phyloP scores from a whole-genome alignment of 2,888 invertebrate genomes.

The Leptinotarsa peninsularis region DNA sequence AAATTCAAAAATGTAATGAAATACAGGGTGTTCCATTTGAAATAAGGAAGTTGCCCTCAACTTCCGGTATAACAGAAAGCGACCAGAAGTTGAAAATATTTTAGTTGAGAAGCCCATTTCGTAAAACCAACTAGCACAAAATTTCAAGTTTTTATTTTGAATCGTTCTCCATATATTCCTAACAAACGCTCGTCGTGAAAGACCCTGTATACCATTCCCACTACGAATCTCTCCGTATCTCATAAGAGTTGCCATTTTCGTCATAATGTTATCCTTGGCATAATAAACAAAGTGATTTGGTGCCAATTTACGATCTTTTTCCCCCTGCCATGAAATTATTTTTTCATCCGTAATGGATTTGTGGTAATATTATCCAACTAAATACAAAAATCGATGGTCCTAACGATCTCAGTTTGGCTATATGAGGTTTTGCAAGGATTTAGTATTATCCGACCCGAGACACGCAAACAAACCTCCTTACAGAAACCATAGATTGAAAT shows the following conservation, averaged over 20 bases:
- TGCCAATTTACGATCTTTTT: slow-evolving; percentile 25
- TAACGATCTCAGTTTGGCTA: slow-evolving; percentile 31
- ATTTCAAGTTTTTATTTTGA: too few species aligned
- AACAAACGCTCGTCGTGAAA: too few species aligned
- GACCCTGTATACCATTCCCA: not conserved
- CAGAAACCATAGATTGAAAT: slow-evolving; percentile 14
- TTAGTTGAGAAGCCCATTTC: too few species aligned
- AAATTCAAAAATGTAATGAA: too few species aligned
- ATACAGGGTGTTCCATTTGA: too few species aligned
- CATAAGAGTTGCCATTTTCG: not conserved
- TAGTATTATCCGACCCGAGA: slow-evolving; percentile 27
- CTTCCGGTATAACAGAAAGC: too few species aligned
- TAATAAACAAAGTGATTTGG: slow-evolving; percentile 24
- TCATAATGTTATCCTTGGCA: not conserved
- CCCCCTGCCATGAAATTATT: slow-evolving; percentile 11
- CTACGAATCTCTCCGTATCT: not conserved
- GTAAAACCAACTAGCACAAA: too few species aligned
- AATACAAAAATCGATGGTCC: slow-evolving; percentile 38
- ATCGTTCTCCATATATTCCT: too few species aligned
- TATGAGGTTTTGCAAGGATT: slow-evolving; percentile 30
- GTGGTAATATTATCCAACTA: slow-evolving; percentile 32
- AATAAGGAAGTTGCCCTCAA: too few species aligned
- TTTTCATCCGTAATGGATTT: slow-evolving; percentile 31
- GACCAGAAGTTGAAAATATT: not conserved
- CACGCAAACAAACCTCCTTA: slow-evolving; percentile 7